A percentile compares a stretch with the other conserved stretches of the same genome.
Evolutionary conservation across 2,113 vertebrate species (phyloP).

Genomic region (Jaculus jaculus): DNA sequence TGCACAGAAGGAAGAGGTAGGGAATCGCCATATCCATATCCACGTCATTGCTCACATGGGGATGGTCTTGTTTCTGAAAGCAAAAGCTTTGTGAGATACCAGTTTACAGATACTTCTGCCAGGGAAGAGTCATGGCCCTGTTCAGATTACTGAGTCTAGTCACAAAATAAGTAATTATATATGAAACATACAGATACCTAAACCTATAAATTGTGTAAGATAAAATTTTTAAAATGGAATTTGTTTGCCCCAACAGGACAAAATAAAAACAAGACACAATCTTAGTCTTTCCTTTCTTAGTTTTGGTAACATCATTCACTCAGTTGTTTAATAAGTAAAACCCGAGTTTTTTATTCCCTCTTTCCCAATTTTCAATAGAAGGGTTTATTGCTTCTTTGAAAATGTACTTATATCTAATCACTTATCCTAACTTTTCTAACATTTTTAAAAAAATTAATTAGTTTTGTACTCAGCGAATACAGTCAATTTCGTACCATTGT

Average conservation of each 20-base stretch:
- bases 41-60: not conserved
- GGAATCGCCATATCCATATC: not conserved
- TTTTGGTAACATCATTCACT: not conserved
- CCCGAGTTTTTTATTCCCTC: not conserved
- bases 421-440: not conserved
- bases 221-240: not conserved
- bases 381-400: not conserved
- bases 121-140: not conserved
- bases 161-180: not conserved
- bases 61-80: not conserved
- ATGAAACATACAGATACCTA: not conserved
- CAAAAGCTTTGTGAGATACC: not conserved
- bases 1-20: not conserved
- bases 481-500: too few species aligned
- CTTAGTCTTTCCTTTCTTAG: not conserved
- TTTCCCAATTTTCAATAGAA: not conserved
- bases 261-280: not conserved
- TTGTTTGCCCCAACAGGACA: not conserved
- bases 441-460: too few species aligned
- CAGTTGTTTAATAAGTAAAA: not conserved
- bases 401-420: not conserved
- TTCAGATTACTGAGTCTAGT: not conserved
- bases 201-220: not conserved
- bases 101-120: not conserved
- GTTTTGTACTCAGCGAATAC: too few species aligned